Evolutionary conservation across 1,140 invertebrate species (phyloP).

Genomic region (Sipha flava): DNA sequence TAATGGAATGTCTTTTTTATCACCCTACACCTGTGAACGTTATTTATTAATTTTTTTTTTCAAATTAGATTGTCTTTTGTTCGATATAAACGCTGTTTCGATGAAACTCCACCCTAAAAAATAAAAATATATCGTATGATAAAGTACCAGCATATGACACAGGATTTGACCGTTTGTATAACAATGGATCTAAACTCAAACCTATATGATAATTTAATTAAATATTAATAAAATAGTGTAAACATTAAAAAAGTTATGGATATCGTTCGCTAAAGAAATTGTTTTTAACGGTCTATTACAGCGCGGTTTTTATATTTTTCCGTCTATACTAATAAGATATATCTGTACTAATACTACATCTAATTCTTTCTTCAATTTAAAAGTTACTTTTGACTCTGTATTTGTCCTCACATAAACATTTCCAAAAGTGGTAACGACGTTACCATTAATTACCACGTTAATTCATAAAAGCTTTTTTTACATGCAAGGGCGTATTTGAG

Average conservation of each 20-base stretch:
- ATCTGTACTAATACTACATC: too few relatives aligned
- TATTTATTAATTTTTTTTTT: conserved; percentile 40
- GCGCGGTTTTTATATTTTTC: not conserved
- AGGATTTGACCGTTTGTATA: not conserved
- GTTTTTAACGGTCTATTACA: not conserved
- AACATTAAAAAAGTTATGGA: not conserved
- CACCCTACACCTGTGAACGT: conserved; percentile 7
- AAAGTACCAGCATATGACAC: not conserved
- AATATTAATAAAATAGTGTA: not conserved
- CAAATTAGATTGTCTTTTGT: conserved; percentile 16
- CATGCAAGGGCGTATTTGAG: too few relatives aligned
- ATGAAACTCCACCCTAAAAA: not conserved
- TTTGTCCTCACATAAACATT: not conserved
- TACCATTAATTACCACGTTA: not conserved
- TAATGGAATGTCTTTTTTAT: conserved; percentile 17
- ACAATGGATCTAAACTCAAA: too few relatives aligned
- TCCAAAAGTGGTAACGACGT: not conserved
- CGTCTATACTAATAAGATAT: not conserved
- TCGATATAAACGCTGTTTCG: not conserved
- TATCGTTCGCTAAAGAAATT: not conserved
- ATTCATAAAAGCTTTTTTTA: conserved; percentile 15
- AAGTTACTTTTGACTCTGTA: conserved; percentile 7
- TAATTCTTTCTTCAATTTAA: too few relatives aligned
- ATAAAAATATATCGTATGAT: not conserved
- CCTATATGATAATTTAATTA: not conserved